Evolutionary conservation across 2,113 vertebrate species (phyloP), one percentile per base, ranked within the genome.

Genomic region (Jaculus jaculus): DNA sequence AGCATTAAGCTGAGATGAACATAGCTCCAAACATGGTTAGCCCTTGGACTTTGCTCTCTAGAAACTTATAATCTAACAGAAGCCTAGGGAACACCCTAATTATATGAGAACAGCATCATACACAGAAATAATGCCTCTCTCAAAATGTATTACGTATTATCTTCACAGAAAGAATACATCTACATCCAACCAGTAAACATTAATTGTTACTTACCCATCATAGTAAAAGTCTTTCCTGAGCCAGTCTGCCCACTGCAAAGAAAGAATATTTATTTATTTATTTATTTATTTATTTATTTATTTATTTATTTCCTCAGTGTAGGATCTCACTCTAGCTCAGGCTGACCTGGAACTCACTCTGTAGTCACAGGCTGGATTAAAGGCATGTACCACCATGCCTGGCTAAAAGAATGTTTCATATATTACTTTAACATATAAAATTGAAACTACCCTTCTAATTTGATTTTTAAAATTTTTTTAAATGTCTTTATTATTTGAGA

Each of bases 181-280:
- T 30, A 65, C 39, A 69, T 16, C 34, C 89, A 77, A 63, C 51
- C 2, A 23, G 42, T 2, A 30, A 89, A 58, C 28, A 18, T 26
- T 71, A 75, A 73, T 93, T 16, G 37, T 80, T 87, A 96, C 99
- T 98, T 96, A 99, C 99, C 99, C 96, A 99, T 98, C 99, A 99
- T 99, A 23, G 99, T 99, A 95, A 99, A 99, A 0, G 99, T 99
- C 98, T 99, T 99, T 51, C 99, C 99, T 94, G 99, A 99, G 32
- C 99, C 99, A 4, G 99, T 99, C 97, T 99, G 99, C 69, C 99
- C 99, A 97, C 99, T 99, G 96, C 58, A 97, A 77, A 97, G 95
- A 81, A 3, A 77, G 87, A 77, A 89, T 96, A 30, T 77, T 65
- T 72, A 77, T 82, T 34, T 54, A 54, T 54, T 54, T 54, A n/a